These are phyloP conservation scores for Rhyacophila brunnea DNA, from an alignment of 1,140 invertebrate genomes.

Conservation along the genomic window DNA sequence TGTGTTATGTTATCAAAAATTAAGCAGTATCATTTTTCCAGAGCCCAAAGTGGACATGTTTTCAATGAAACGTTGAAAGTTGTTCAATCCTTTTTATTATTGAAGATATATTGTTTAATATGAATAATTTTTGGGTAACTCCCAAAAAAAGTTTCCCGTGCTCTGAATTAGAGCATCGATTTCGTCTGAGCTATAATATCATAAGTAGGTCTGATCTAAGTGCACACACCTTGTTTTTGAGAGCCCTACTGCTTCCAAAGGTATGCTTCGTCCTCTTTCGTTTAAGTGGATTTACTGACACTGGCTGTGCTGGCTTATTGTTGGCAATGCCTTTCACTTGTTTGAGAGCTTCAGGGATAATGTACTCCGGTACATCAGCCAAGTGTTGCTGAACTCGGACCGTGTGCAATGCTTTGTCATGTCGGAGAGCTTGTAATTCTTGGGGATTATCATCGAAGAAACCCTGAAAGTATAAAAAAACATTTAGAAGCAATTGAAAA, in stretches of 20 bases:
- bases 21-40: too few species aligned
- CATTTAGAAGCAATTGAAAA: conserved; percentile 7
- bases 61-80: too few species aligned
- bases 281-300: conserved; percentile 35
- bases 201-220: too few species aligned
- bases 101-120: too few species aligned
- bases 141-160: too few species aligned
- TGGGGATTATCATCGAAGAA: conserved; percentile 95
- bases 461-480: conserved; percentile 52
- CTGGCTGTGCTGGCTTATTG: conserved; percentile 32
- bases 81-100: too few species aligned
- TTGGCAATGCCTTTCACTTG: conserved; percentile 54
- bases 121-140: too few species aligned
- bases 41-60: too few species aligned
- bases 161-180: too few species aligned
- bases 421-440: conserved; percentile 84
- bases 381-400: conserved; percentile 83
- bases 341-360: conserved; percentile 76
- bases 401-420: conserved; percentile 90
- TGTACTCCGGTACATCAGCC: conserved; percentile 92
- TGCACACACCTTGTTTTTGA: conserved; percentile 46
- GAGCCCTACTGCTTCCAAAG: conserved; percentile 44
- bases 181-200: too few species aligned
- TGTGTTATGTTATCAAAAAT: too few species aligned
- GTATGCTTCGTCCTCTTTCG: conserved; percentile 40